Base-by-base conservation (phyloP, 2,888 invertebrate species). In the Lepidochitona cinerea region DNA sequence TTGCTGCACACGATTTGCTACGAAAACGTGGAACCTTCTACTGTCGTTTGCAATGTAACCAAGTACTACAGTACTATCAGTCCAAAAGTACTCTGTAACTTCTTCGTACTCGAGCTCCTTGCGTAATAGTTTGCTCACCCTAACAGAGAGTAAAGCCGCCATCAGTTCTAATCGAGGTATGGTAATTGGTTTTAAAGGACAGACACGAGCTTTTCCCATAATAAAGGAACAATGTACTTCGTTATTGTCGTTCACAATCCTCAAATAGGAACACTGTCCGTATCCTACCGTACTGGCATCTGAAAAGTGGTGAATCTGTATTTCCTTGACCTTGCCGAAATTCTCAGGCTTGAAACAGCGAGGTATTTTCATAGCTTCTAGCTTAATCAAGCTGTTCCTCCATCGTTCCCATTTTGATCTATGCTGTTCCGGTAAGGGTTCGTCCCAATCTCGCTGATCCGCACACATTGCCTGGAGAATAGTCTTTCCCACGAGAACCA, bases 111-210 rank as follows among this genome's bases (percentile, higher is more conserved):
- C 64, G 14, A 76, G 32, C 36, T 75, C 70, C 26, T 54, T 23
- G 7, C 37, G 26, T 9, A 77, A 59, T 5, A 77, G 18, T 14
- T 7, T 49, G n/a, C 66, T 52, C 0, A 73, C 32, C 36, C 53
- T 76, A 29, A 75, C 69, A 6, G 75, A 68, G 2, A 75, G n/a
- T 65, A 77, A 7, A 7, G 80, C 80, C 36, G 80, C 79, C 33
- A 74, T 72, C 7, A 81, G 72, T 72, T 81, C 80, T n/a, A 81
- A 68, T 23, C 80, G 49, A 4, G 79, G 79, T 54, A 74, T 73
- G 32, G 78, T 79, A 14, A 80, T 69, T 23, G 49, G 66, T 52
- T 80, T 83, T 37, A 75, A 66, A 7, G 81, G 81, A 4, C 76
- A 68, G 23, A 81, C 78, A 66, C 81, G 71, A 4, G 78, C 52